Evolutionary conservation across 2,113 vertebrate genomes (phyloP).

Genomic region (Oreochromis spilurus): DNA sequence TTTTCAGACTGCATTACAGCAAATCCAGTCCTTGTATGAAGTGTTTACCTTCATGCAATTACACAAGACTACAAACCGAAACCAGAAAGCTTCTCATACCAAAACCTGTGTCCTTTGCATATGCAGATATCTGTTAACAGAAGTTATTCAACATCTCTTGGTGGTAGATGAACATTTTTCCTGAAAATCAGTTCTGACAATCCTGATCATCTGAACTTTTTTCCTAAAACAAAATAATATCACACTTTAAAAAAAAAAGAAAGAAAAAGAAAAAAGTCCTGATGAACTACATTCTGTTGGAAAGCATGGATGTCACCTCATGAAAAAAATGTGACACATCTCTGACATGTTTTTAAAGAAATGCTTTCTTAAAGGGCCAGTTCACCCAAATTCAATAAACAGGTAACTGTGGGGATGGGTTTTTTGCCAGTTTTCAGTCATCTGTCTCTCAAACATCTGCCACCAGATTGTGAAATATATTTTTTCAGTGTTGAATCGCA

Average conservation of each 20-base stretch:
- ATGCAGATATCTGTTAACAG: neutral
- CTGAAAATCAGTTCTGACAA: neutral
- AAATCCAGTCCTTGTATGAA: neutral
- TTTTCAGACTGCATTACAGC: neutral
- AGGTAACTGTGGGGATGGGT: neutral
- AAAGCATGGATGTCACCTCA: neutral
- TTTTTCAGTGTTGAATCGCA: neutral
- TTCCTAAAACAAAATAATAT: neutral
- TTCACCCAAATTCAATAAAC: neutral
- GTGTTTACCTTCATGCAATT: neutral
- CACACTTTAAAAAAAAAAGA: neutral
- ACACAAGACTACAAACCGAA: neutral
- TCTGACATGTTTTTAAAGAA: neutral
- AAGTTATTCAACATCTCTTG: neutral
- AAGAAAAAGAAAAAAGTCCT: neutral
- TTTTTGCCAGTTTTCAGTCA: neutral
- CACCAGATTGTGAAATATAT: neutral
- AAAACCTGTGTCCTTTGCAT: neutral
- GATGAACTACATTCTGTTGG: neutral
- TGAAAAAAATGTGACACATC: neutral
- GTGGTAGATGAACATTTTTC: neutral
- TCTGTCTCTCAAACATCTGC: neutral
- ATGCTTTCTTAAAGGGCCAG: neutral
- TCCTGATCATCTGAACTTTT: neutral
- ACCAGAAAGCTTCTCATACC: neutral